Base-by-base conservation (phyloP, 2,113 vertebrate genomes). In the Podarcis cretensis region DNA sequence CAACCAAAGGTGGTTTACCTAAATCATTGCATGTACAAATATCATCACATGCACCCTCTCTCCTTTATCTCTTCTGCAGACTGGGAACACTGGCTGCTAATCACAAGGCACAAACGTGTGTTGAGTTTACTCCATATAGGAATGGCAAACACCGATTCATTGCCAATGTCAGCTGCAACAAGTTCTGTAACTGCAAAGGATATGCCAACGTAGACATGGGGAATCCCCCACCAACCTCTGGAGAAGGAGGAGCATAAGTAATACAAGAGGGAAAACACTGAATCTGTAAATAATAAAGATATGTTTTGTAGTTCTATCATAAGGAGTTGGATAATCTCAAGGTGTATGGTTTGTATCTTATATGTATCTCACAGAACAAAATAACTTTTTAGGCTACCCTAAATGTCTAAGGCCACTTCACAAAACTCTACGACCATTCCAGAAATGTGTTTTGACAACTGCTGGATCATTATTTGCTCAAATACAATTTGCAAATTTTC, bases 161-260 rank as follows among this genome's bases (percentile, higher is more conserved):
- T 10, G 85, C 76, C 30, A 81, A 66, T 30, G 43, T 87, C 48
- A 69, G 48, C 82, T 71, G 43, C 35, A 69, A 87, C 35, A 87
- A 30, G 54, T 85, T 90, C 79, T 68, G 81, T 32, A 68, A 84
- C 63, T 89, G 69, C 35, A 92, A 37, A 85, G 63, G 59, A 68
- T 82, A 54, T 73, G 82, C 30, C 21, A 85, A 4, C 30, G 13
- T 77, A 25, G 32, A 68, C 30, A 37, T 87, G n/a, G 71, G 57
- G 1, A 85, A 32, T 35, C 37, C 76, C 68, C 27, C 79, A 75
- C 63, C 69, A 63, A 82, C 86, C n/a, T 82, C 71, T 59, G 86
- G 69, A 25, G 69, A 88, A 75, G 79, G 63, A 68, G 85, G 85
- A 78, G 85, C 85, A 66, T 86, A 68, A 68, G 37, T 32, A 76